These are phyloP conservation scores for Metaphire vulgaris DNA, from an alignment of 1,140 invertebrate species.

Conservation along the genomic window DNA sequence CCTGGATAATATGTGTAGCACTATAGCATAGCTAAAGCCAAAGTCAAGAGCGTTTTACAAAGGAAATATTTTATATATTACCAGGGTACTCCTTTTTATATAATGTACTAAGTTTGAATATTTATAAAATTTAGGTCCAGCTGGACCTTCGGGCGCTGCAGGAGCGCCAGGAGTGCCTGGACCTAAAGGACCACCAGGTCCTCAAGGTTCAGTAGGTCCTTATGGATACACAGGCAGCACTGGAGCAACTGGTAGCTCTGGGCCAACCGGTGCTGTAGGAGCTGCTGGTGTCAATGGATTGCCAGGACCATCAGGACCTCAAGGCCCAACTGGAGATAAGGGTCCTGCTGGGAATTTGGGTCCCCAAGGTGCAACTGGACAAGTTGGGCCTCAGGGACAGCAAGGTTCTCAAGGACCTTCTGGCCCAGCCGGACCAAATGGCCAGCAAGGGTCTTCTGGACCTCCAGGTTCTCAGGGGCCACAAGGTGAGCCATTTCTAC, in stretches of 20 bases:
- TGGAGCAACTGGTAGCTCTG: not conserved
- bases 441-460: not conserved
- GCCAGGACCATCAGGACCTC: not conserved
- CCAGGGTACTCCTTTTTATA: too few relatives aligned
- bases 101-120: too few relatives aligned
- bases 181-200: constrained; percentile 13
- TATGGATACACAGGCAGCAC: not conserved
- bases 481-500: not conserved
- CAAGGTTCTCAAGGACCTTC: not conserved
- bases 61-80: too few relatives aligned
- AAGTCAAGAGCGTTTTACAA: too few relatives aligned
- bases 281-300: too few relatives aligned
- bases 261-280: too few relatives aligned
- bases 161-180: too few relatives aligned
- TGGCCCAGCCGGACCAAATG: constrained; percentile 5
- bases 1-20: too few relatives aligned
- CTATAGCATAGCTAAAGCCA: too few relatives aligned
- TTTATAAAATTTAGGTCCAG: too few relatives aligned
- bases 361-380: not conserved
- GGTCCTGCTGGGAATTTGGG: not conserved
- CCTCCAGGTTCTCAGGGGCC: not conserved
- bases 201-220: constrained; percentile 6
- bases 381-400: not conserved
- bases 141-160: not conserved
- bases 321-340: not conserved